These are phyloP conservation scores for Anser cygnoides DNA, from an alignment of 2,113 vertebrate species.

Conservation along the genomic window DNA sequence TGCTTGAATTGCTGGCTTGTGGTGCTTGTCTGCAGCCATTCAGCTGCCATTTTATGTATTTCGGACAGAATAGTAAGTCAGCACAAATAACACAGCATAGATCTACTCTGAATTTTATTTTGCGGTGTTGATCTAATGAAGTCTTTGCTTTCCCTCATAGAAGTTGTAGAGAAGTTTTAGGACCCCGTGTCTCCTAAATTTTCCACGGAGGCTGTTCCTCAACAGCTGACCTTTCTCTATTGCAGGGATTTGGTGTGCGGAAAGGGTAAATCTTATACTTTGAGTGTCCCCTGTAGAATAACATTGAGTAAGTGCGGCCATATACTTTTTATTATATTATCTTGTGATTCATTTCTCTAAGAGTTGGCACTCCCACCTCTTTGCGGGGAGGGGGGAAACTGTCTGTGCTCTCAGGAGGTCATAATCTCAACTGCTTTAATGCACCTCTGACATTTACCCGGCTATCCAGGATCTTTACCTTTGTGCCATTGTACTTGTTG, in stretches of 20 bases:
- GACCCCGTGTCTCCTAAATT: background rate
- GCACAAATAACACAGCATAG: background rate
- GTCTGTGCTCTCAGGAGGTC: background rate
- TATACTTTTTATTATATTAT: background rate
- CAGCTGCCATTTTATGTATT: constrained; percentile 71
- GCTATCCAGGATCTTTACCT: constrained; percentile 4
- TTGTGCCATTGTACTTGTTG: constrained; percentile 70
- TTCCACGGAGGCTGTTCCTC: background rate
- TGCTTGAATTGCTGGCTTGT: constrained; percentile 69
- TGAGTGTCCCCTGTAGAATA: background rate
- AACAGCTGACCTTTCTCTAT: background rate
- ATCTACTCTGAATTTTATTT: background rate
- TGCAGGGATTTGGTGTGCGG: background rate
- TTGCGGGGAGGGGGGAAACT: fast-evolving
- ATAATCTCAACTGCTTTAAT: background rate
- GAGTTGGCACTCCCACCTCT: background rate
- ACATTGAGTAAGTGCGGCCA: background rate
- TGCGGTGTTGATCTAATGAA: background rate
- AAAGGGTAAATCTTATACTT: background rate
- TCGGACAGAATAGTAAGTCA: background rate
- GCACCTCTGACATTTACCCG: background rate
- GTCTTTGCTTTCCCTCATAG: background rate
- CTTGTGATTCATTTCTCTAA: background rate
- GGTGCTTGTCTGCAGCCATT: constrained; percentile 68
- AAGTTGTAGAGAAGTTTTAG: constrained; percentile 6